phyloP scores from a whole-genome alignment of 2,888 invertebrate genomes.

The Tinea trinotella region DNA sequence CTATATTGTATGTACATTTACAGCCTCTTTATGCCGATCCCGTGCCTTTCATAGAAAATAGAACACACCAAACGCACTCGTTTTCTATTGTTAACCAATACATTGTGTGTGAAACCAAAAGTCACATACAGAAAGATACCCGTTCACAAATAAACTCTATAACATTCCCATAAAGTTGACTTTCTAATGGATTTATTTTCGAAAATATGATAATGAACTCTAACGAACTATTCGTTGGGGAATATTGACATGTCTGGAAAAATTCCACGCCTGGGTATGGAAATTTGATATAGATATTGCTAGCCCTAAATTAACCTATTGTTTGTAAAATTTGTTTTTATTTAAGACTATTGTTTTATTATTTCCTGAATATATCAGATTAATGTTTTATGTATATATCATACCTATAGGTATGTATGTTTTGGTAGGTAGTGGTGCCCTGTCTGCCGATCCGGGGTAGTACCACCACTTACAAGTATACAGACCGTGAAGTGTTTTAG shows the following conservation, averaged over 20 bases:
- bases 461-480: too few species aligned
- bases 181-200: neutral
- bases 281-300: conserved; percentile 3
- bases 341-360: too few species aligned
- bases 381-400: too few species aligned
- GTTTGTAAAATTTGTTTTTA: neutral
- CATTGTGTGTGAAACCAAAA: neutral
- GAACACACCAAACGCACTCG: neutral
- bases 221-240: conserved; percentile 12
- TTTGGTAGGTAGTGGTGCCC: too few species aligned
- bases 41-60: conserved; percentile 11
- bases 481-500: too few species aligned
- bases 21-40: conserved; percentile 12
- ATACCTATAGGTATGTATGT: too few species aligned
- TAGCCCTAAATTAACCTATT: neutral
- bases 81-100: conserved; percentile 11
- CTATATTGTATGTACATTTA: neutral
- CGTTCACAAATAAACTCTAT: neutral
- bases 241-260: conserved; percentile 14
- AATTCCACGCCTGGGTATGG: neutral
- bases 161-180: neutral
- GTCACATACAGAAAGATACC: neutral
- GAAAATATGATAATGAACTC: conserved; percentile 13
- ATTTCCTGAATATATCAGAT: too few species aligned
- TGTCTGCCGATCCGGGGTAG: too few species aligned